Evolutionary conservation across 2,113 vertebrate genomes (phyloP), one percentile per base, ranked within the genome.

Genomic region (Isurus oxyrinchus): DNA sequence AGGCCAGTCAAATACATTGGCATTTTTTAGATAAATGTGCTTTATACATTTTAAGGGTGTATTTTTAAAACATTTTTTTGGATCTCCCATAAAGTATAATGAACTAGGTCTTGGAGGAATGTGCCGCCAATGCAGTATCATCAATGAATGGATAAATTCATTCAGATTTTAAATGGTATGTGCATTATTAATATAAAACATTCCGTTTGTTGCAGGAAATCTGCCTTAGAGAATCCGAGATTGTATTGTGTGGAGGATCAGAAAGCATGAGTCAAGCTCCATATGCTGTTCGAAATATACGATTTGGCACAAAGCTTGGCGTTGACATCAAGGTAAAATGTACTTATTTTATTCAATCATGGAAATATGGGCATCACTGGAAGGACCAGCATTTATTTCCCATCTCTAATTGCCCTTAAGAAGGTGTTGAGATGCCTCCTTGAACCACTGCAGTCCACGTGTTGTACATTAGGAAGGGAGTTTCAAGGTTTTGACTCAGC

Each of bases 181-280:
- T 61, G 53, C 21, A 16, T 84, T 44, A 66, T 88, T 94, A 63
- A 91, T 35, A 91, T 91, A 59, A 91, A 63, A 63, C 16, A 3
- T 35, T 97, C 27, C 97, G 2, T 79, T 97, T 57, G 96, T 96
- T 98, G 97, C 97, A 99, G 99, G 99, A 99, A 97, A 99, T 99
- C 95, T 98, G 98, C 96, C 98, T 98, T 0, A 98, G 98, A 76
- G 99, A 99, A 0, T 98, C 99, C 0, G 99, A 99, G 97, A 97
- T 99, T 25, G 99, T 99, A 13, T 97, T 99, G 66, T 99, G 99
- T 95, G 99, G 98, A 0, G 99, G 99, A 23, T 98, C 99, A 0
- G 99, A 99, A 97, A 99, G 95, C 96, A 99, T 99, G 99, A 99
- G 99, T 97, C 99, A 99, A 95, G 96, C 98, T 5, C 99, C 99